Conservation (phyloP, 2,113 vertebrate species). For the Myrmophylax atrothorax region DNA sequence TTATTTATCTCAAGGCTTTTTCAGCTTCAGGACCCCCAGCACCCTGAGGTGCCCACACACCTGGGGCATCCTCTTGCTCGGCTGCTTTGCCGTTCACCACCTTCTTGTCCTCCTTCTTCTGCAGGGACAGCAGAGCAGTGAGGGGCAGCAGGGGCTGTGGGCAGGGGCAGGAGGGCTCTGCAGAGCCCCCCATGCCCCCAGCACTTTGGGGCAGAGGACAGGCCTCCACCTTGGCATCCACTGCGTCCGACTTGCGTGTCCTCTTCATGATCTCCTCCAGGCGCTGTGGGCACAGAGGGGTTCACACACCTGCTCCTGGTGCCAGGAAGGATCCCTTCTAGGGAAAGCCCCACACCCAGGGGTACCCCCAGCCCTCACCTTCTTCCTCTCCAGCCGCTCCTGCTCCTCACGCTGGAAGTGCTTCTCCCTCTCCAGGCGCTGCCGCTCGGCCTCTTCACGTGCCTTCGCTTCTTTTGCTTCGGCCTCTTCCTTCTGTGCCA, state of each 20-base stretch:
- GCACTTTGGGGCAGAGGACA: fast-evolving
- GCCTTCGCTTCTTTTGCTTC: conserved; percentile 87
- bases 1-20: no score
- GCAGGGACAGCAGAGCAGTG: conserved; percentile 12
- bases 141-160: fast-evolving
- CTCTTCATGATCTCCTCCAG: conserved; percentile 99
- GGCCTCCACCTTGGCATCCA: conserved; percentile 82
- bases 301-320: not conserved
- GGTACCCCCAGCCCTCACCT: conserved; percentile 72
- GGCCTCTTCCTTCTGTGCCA: conserved; percentile 85
- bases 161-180: not conserved
- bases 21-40: not conserved
- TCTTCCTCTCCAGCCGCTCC: conserved; percentile 94
- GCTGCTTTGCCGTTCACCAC: conserved; percentile 78
- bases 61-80: conserved; percentile 57
- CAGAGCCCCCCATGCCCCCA: not conserved
- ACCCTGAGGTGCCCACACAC: conserved; percentile 16
- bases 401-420: conserved; percentile 98
- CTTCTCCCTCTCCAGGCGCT: conserved; percentile 92
- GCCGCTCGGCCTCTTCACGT: conserved; percentile 86
- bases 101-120: conserved; percentile 82
- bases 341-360: fast-evolving
- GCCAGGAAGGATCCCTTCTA: not conserved
- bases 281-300: conserved; percentile 74
- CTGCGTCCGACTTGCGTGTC: conserved; percentile 87